Conservation (phyloP, 2,888 invertebrate genomes). For the Sisyra terminalis region DNA sequence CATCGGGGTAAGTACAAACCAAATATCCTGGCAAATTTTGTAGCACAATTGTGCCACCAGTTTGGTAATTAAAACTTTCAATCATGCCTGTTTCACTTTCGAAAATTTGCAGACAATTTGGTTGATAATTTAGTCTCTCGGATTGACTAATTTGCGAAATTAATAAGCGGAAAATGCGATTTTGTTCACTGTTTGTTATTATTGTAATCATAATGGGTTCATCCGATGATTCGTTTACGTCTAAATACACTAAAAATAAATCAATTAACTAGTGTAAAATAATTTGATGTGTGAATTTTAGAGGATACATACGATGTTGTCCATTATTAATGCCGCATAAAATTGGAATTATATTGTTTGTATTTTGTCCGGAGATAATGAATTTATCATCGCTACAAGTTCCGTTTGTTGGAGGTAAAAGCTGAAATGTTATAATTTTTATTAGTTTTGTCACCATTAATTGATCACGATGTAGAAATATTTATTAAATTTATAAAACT, state of each 20-base stretch:
- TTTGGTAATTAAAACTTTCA: constrained; percentile 55
- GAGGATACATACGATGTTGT: constrained; percentile 44
- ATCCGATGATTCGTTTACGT: constrained; percentile 41
- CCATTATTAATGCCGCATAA: constrained; percentile 63
- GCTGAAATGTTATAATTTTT: constrained; percentile 26
- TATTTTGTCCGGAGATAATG: constrained; percentile 51
- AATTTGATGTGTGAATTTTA: neutral
- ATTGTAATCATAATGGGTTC: constrained; percentile 51
- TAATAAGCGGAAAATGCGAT: constrained; percentile 45
- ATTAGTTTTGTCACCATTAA: no score
- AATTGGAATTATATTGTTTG: constrained; percentile 48
- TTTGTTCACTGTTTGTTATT: constrained; percentile 35
- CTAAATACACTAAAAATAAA: constrained; percentile 45
- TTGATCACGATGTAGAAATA: no score
- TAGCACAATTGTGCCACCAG: constrained; percentile 34
- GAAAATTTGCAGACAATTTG: constrained; percentile 45
- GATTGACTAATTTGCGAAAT: constrained; percentile 32
- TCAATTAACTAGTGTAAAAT: neutral
- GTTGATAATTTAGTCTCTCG: constrained; percentile 23
- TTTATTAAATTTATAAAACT: no score
- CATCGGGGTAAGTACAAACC: constrained; percentile 26
- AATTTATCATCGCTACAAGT: constrained; percentile 53
- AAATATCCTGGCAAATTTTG: constrained; percentile 40
- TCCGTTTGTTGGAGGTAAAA: constrained; percentile 49
- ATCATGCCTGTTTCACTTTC: constrained; percentile 39